phyloP scores from a whole-genome alignment of 2,888 invertebrate genomes.

The Leptinotarsa peninsularis region DNA sequence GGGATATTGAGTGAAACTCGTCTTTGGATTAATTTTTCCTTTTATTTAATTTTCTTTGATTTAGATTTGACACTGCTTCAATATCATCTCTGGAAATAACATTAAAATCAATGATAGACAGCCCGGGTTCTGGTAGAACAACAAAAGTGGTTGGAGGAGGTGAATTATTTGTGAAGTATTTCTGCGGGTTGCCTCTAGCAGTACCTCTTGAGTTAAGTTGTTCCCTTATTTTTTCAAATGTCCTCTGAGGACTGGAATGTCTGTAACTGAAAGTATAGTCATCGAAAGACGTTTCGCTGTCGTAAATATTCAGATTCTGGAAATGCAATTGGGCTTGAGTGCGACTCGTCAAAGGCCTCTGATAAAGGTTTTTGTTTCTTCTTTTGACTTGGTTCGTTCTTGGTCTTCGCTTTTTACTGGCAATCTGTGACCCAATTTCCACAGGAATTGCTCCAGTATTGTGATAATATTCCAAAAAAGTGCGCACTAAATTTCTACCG shows the following conservation, averaged over 20 bases:
- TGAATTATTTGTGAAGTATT: conserved; percentile 40
- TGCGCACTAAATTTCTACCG: conserved; percentile 81
- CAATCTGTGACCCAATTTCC: conserved; percentile 64
- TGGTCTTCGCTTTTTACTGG: conserved; percentile 53
- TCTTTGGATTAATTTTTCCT: neutral
- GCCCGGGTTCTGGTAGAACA: conserved; percentile 72
- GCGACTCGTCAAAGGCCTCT: conserved; percentile 67
- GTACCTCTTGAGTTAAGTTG: conserved; percentile 48
- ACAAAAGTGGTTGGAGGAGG: conserved; percentile 61
- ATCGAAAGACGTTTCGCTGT: conserved; percentile 69
- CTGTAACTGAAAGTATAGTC: conserved; percentile 60
- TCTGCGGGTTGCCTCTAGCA: conserved; percentile 40
- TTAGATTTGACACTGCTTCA: conserved; percentile 51
- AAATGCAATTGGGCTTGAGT: conserved; percentile 69
- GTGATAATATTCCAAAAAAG: conserved; percentile 85
- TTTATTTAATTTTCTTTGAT: conserved; percentile 44
- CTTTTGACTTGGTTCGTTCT: conserved; percentile 53
- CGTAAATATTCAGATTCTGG: conserved; percentile 69
- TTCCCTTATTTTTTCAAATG: conserved; percentile 51
- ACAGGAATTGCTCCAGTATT: conserved; percentile 76
- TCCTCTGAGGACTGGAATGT: conserved; percentile 55
- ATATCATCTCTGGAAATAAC: conserved; percentile 69
- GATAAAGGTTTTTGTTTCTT: conserved; percentile 60
- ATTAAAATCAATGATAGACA: conserved; percentile 81
- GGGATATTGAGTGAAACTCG: no score